Evolutionary conservation across 2,888 invertebrate species (phyloP), one percentile per base, ranked within the genome.

Genomic region (Neoscelio sp.): DNA sequence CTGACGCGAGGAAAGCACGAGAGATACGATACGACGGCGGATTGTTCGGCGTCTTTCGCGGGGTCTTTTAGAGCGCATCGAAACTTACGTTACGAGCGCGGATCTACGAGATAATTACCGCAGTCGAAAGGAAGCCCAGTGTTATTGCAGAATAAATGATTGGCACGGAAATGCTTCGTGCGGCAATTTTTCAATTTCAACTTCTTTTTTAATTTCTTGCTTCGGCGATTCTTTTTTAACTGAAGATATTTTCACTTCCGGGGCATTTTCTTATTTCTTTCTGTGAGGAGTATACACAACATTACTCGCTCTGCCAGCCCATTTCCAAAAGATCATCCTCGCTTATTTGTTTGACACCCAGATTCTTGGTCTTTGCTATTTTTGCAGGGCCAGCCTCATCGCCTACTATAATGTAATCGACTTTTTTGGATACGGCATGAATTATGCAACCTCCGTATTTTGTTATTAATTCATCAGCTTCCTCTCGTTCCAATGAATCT

Each of bases 261-360:
- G n/a, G n/a, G n/a, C n/a, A n/a, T n/a, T n/a, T n/a, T n/a, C n/a
- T n/a, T n/a, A n/a, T n/a, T n/a, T n/a, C n/a, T n/a, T n/a, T n/a
- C n/a, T n/a, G n/a, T n/a, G n/a, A n/a, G n/a, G n/a, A n/a, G n/a
- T n/a, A n/a, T n/a, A n/a, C n/a, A n/a, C n/a, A n/a, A n/a, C n/a
- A n/a, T n/a, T n/a, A n/a, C n/a, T n/a, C n/a, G n/a, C n/a, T n/a
- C n/a, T n/a, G n/a, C n/a, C n/a, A n/a, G n/a, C n/a, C n/a, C n/a
- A n/a, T n/a, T n/a, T n/a, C n/a, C n/a, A n/a, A n/a, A n/a, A 98
- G 92, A 10, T 94, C 95, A 91, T 98, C 96, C 91, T 98, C 98
- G 79, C 93, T 93, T 18, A 98, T 91, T 60, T 94, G 92, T 86
- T 93, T 94, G n/a, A 96, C 94, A 10, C 94, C 93, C 17, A 95